A percentile compares a stretch with the other conserved stretches of the same genome.
Conservation (phyloP, 2,113 vertebrate genomes). For the Oceanites oceanicus region DNA sequence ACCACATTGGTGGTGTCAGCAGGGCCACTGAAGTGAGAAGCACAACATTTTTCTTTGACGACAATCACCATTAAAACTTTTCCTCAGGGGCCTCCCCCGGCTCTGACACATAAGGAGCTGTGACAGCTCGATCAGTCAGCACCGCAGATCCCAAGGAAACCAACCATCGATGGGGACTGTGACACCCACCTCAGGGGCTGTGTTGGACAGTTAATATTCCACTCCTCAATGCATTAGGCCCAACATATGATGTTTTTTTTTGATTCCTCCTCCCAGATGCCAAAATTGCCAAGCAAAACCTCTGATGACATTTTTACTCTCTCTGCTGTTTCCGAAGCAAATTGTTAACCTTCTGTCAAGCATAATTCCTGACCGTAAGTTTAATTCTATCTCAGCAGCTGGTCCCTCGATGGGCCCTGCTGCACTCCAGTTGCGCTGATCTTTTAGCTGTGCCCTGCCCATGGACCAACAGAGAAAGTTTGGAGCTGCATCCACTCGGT, state of each 20-base stretch:
- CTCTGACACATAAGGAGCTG: not conserved
- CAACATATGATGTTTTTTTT: not conserved
- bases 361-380: slow-evolving; percentile 37
- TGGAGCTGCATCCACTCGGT: not conserved
- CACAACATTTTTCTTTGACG: slow-evolving; percentile 33
- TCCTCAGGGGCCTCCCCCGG: not conserved
- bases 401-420: not conserved
- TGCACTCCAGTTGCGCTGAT: not conserved
- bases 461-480: not conserved
- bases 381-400: slow-evolving; percentile 46
- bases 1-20: not conserved
- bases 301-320: not conserved
- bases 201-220: not conserved
- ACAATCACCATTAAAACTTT: slow-evolving; percentile 54
- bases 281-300: slow-evolving; percentile 7
- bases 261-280: not conserved
- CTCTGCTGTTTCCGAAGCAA: not conserved
- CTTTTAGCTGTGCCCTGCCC: not conserved
- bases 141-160: not conserved
- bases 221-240: not conserved
- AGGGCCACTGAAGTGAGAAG: slow-evolving; percentile 13
- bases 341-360: slow-evolving; percentile 56
- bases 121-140: slow-evolving; percentile 41
- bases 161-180: not conserved
- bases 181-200: not conserved